Evolutionary conservation across 2,113 vertebrate genomes (phyloP).

Genomic region (Oryzias woworae): DNA sequence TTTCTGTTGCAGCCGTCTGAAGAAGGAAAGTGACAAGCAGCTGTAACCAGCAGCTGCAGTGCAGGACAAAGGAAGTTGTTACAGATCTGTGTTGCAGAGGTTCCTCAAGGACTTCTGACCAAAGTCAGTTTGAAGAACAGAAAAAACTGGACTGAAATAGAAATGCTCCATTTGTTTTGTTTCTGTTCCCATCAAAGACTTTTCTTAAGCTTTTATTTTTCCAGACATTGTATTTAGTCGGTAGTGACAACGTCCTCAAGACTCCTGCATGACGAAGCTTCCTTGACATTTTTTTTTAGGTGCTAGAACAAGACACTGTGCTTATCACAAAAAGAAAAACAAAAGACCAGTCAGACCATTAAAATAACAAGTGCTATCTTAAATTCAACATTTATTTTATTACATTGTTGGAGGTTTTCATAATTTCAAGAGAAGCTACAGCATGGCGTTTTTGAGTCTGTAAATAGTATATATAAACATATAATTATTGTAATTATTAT

Average conservation of each 20-base stretch:
- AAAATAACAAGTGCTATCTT: constrained; percentile 94
- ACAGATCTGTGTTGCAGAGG: constrained; percentile 78
- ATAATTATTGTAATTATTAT: constrained; percentile 82
- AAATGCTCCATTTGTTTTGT: constrained; percentile 70
- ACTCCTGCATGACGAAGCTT: constrained; percentile 92
- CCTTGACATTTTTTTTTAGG: constrained; percentile 86
- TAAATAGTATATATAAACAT: constrained; percentile 96
- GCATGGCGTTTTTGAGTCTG: constrained; percentile 97
- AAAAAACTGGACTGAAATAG: constrained; percentile 83
- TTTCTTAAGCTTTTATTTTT: constrained; percentile 43
- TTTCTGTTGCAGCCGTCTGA: constrained; percentile 89
- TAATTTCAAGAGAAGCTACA: constrained; percentile 94
- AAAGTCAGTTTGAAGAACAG: constrained; percentile 71
- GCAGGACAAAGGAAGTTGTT: constrained; percentile 80
- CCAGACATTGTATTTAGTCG: constrained; percentile 81
- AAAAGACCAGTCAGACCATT: constrained; percentile 80
- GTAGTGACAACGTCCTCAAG: constrained; percentile 88
- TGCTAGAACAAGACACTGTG: constrained; percentile 94
- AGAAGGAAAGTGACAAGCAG: constrained; percentile 99
- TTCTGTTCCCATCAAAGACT: constrained; percentile 65
- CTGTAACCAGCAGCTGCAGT: constrained; percentile 86
- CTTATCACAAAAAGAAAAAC: constrained; percentile 68
- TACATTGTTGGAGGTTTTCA: constrained; percentile 97
- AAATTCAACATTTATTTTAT: constrained; percentile 99
- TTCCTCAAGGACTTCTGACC: constrained; percentile 75